phyloP scores from a whole-genome alignment of 1,140 invertebrate species.

The Orius laevigatus region DNA sequence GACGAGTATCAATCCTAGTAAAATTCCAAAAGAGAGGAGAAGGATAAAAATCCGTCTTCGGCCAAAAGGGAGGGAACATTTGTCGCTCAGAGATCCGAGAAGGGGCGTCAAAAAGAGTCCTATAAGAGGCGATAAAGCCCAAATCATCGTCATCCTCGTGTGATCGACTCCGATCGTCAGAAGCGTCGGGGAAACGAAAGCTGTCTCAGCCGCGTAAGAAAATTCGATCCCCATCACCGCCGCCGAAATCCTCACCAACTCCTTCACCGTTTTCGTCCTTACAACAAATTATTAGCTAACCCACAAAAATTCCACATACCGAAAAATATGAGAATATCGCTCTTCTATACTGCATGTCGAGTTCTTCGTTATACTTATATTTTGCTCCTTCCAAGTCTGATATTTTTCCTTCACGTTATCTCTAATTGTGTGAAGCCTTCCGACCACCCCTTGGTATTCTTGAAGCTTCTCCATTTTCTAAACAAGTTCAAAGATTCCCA shows the following conservation, averaged over 20 bases:
- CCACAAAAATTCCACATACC: slow-evolving; percentile 32
- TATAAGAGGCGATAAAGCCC: slow-evolving; percentile 79
- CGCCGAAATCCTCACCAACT: slow-evolving; percentile 74
- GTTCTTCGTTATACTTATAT: slow-evolving; percentile 22
- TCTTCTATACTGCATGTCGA: slow-evolving; percentile 20
- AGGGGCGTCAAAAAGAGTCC: slow-evolving; percentile 89
- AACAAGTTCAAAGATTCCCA: too few species aligned
- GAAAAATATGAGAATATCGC: slow-evolving; percentile 58
- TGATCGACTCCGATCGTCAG: slow-evolving; percentile 83
- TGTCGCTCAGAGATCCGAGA: slow-evolving; percentile 79
- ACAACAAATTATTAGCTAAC: slow-evolving; percentile 15
- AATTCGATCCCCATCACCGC: slow-evolving; percentile 96
- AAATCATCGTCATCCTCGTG: slow-evolving; percentile 85
- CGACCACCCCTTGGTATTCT: slow-evolving; percentile 55
- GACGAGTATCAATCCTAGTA: slow-evolving; percentile 70
- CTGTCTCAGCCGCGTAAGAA: slow-evolving; percentile 91
- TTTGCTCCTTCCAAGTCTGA: slow-evolving; percentile 37
- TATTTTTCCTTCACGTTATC: slow-evolving; percentile 43
- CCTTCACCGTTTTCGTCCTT: slow-evolving; percentile 62
- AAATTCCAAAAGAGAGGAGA: slow-evolving; percentile 70
- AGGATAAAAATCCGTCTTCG: slow-evolving; percentile 82
- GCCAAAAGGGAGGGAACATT: slow-evolving; percentile 62
- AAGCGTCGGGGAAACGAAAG: slow-evolving; percentile 88
- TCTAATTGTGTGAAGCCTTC: slow-evolving; percentile 47
- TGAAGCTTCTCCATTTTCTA: slow-evolving; percentile 45